phyloP scores from a whole-genome alignment of 1,140 invertebrate genomes.

The Bombus sylvicola region DNA sequence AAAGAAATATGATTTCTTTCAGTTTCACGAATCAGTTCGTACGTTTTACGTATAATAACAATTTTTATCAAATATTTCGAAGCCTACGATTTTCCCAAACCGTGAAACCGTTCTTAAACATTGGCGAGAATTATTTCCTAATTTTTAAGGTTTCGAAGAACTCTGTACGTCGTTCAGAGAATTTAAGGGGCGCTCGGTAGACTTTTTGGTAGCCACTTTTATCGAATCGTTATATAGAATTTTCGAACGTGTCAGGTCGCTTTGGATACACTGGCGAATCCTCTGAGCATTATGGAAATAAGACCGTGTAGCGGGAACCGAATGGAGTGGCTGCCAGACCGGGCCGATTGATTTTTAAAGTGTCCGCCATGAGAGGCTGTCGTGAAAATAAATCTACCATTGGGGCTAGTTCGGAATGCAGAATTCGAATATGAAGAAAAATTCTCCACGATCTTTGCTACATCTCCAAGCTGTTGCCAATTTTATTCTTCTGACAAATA shows the following conservation, averaged over 20 bases:
- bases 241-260: conserved; percentile 32
- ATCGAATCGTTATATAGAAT: conserved; percentile 42
- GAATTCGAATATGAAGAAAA: background rate
- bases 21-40: too few relatives aligned
- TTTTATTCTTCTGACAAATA: background rate
- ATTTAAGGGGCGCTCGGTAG: background rate
- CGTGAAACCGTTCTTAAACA: too few relatives aligned
- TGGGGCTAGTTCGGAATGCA: background rate
- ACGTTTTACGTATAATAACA: too few relatives aligned
- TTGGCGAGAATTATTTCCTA: too few relatives aligned
- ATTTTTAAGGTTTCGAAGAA: too few relatives aligned
- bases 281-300: conserved; percentile 52
- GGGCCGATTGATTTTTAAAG: conserved; percentile 40
- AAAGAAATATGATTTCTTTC: too few relatives aligned
- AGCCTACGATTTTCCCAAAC: too few relatives aligned
- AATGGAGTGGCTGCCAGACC: conserved; percentile 14
- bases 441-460: background rate
- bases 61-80: too few relatives aligned
- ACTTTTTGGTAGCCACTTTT: conserved; percentile 28
- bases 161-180: background rate
- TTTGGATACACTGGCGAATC: conserved; percentile 16
- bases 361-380: background rate
- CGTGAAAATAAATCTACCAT: conserved; percentile 9
- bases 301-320: conserved; percentile 37
- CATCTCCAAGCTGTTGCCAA: background rate